Evolutionary conservation across 92 coral and sea anemone species (phyloP), one percentile per base, ranked within the genome.

Genomic region (Metridium senile): DNA sequence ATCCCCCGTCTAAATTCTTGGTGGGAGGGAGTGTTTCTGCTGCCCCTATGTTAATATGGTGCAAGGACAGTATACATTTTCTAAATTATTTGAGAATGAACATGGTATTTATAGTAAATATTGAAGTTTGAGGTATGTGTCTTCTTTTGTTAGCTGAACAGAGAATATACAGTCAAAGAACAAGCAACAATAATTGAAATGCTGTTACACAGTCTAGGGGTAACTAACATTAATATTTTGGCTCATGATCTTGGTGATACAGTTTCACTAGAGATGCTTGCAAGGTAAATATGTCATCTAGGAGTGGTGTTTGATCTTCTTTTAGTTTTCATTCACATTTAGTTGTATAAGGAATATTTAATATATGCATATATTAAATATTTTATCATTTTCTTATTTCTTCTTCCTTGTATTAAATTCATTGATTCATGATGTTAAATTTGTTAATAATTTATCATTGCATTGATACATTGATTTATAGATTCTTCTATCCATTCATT

Each of bases 181-280:
- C 99, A 95, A 76, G 99, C 99, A 23, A 56, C 86, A 34, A 79
- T 95, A 57, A 89, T 84, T 58, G 99, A 95, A 47, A 53, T 68
- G 33, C 81, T 95, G n/a, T 71, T 95, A 23, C 74, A 71, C 17
- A 77, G 76, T 33, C 89, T 95, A 61, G 89, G 88, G 25, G 58
- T 95, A 16, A 61, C 46, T 16, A 85, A 82, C 1, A 75, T 95
- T 43, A 89, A 92, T 58, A 82, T 95, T 45, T 58, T 95, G 56
- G 89, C 99, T 17, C 99, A 95, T 85, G 99, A 95, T 34, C 82
- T 95, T 62, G 99, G 99, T 26, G 97, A 93, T 66, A 95, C 99
- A 8, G 99, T 95, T 30, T 97, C 97, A 19, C 84, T 86, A 70
- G 99, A 95, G 70, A 77, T 95, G 89, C 43, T 95, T 25, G 99